Base-by-base conservation (phyloP, 2,888 invertebrate species). In the Spialia ferax region DNA sequence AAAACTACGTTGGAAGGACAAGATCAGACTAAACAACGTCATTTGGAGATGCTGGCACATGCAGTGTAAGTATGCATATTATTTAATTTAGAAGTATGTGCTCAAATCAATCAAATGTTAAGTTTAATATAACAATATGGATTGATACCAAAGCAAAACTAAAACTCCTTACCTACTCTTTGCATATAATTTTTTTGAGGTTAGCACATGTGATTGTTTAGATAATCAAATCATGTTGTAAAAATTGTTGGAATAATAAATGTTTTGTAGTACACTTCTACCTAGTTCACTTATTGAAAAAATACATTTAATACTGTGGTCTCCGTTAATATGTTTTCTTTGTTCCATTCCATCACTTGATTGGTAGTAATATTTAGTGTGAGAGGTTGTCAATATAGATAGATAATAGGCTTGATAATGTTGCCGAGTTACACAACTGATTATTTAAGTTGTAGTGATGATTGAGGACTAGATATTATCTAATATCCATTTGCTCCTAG, bases 31-130 rank as follows among this genome's bases (percentile, higher is more conserved):
- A 80, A 99, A 99, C 95, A 99, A 99, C 93, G 99, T 99, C 78
- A 99, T 99, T 84, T 99, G 99, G 99, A 95, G 99, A 87, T 99
- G 99, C 88, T 99, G 99, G 99, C 99, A 99, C 91, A 98, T 99
- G 97, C 99, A 99, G 91, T 99, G 98, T 98, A 92, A 96, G 96
- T 84, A 59, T 73, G 60, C 63, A 64, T 22, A 42, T 15, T 10
- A 56, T 10, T 32, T 22, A 1, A 23, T 11, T 15, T 42, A 11
- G 11, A 35, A 35, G 13, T n/a, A 23, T n/a, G 15, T 22, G 5
- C 11, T 10, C 10, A n/a, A 15, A 15, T 42, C 15, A 45, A 11
- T 20, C 11, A 2, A 45, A 3, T 18, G 2, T 48, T 20, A 45
- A 15, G 1, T 45, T 45, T 10, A 45, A 15, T 1, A 35, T 29